Evolutionary conservation across 2,797 vertebrate species (phyloP).

Genomic region (Masticophis lateralis): DNA sequence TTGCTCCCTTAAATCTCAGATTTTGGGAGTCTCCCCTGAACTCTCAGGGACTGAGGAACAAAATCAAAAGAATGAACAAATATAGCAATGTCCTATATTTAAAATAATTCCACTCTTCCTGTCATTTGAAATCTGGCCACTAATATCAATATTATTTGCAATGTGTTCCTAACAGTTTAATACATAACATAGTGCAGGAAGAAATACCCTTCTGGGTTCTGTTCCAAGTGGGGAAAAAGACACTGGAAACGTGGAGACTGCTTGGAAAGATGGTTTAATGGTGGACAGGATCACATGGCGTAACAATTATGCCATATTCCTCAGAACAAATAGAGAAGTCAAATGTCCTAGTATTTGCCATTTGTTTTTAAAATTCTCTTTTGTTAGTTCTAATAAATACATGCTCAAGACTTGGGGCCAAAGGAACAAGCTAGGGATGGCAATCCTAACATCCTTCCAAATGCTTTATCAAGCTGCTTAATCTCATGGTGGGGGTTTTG

Average conservation of each 20-base stretch:
- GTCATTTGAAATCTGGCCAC: neutral
- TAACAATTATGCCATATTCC: neutral
- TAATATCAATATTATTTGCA: neutral
- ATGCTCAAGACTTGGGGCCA: neutral
- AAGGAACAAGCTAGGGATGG: neutral
- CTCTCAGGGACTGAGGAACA: neutral
- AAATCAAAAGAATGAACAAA: neutral
- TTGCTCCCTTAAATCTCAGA: neutral
- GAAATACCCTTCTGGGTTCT: too few relatives aligned
- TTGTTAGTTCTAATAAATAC: neutral
- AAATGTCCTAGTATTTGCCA: neutral
- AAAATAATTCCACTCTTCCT: neutral
- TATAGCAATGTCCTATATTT: neutral
- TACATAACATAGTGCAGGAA: neutral
- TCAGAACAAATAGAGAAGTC: neutral
- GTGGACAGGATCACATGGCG: too few relatives aligned
- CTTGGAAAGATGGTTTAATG: too few relatives aligned
- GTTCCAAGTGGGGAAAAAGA: too few relatives aligned
- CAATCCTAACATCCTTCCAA: neutral
- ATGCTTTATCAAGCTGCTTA: neutral
- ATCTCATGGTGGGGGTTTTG: neutral
- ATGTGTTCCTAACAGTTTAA: neutral
- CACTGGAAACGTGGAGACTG: too few relatives aligned
- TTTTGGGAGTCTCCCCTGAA: neutral
- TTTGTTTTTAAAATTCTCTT: neutral